phyloP scores from a whole-genome alignment of 2,797 vertebrate genomes.

The Acanthiza pusilla region DNA sequence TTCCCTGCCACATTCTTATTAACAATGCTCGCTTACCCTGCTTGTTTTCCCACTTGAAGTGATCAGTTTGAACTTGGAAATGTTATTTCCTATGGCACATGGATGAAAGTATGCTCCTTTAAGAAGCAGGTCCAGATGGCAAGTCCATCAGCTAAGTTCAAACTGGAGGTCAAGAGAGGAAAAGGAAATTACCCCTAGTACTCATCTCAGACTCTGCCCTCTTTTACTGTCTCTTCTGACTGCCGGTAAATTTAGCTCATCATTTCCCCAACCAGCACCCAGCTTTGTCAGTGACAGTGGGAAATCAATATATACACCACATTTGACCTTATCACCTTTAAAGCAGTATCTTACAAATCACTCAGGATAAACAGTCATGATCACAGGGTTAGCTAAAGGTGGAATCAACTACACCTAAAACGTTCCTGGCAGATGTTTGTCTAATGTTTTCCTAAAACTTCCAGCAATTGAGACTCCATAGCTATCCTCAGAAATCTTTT shows the following conservation, averaged over 20 bases:
- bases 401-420: not conserved
- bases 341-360: slow-evolving; percentile 53
- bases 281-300: not conserved
- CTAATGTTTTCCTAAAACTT: slow-evolving; percentile 17
- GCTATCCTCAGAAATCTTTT: not conserved
- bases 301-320: slow-evolving; percentile 59
- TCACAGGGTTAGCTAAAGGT: slow-evolving; percentile 12
- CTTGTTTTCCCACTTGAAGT: not conserved
- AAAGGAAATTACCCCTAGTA: slow-evolving; percentile 47
- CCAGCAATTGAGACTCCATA: not conserved
- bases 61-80: slow-evolving; percentile 56
- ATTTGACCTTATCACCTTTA: slow-evolving; percentile 54
- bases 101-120: slow-evolving; percentile 13
- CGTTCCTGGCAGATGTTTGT: slow-evolving; percentile 4
- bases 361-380: slow-evolving; percentile 37
- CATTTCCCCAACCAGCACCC: slow-evolving; percentile 1
- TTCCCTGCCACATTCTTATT: not conserved
- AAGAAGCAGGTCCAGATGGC: slow-evolving; percentile 60
- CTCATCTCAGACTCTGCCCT: slow-evolving; percentile 33
- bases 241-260: slow-evolving; percentile 55
- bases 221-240: slow-evolving; percentile 34
- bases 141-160: slow-evolving; percentile 66
- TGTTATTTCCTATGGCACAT: not conserved
- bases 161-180: slow-evolving; percentile 48
- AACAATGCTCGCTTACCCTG: not conserved